Percentiles rank a stretch among this genome's conserved stretches.
Conservation (phyloP, 2,113 vertebrate species). For the Mungos mungo region DNA sequence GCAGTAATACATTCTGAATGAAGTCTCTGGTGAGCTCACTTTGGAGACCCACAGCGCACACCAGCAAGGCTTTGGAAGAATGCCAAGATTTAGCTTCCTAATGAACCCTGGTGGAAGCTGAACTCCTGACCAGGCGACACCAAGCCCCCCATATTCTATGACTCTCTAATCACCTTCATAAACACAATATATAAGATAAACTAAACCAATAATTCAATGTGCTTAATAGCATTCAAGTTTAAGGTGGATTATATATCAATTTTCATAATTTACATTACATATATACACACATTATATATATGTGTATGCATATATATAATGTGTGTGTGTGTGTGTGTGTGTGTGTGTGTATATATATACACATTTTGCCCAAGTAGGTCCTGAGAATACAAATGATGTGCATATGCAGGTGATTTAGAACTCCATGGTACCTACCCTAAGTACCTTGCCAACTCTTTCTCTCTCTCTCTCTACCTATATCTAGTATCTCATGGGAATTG, state of each 20-base stretch:
- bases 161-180: background rate
- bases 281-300: no score
- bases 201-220: background rate
- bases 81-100: background rate
- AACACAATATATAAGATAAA: background rate
- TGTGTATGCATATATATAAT: no score
- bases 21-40: background rate
- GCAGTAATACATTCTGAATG: background rate
- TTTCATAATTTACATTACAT: background rate
- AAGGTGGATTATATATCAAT: background rate
- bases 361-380: background rate
- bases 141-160: background rate
- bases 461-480: background rate
- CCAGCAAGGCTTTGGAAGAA: background rate
- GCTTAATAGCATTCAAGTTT: background rate
- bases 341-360: no score
- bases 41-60: background rate
- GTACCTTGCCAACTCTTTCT: background rate
- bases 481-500: background rate
- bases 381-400: background rate
- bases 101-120: background rate
- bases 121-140: background rate
- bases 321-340: no score
- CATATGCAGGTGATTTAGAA: background rate
- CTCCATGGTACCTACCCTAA: fast-evolving